phyloP scores from a whole-genome alignment of 2,797 vertebrate species.

The Bradypus variegatus region DNA sequence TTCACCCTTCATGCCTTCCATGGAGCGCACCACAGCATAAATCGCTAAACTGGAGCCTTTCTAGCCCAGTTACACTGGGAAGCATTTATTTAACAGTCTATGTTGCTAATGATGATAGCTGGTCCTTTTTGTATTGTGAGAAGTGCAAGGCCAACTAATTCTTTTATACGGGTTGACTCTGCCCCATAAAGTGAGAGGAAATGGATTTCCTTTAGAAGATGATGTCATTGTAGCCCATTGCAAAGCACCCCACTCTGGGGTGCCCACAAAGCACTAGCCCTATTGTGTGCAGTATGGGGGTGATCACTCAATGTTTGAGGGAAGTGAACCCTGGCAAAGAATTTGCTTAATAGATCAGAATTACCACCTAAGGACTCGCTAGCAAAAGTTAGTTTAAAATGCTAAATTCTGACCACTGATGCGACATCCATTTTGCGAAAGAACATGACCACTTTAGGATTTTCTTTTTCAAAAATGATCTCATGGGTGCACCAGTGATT shows the following conservation, averaged over 20 bases:
- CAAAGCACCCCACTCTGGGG: background rate
- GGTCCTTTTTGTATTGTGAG: background rate
- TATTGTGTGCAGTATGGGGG: background rate
- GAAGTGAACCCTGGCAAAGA: background rate
- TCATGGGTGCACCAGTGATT: background rate
- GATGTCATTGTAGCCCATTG: background rate
- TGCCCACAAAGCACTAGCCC: background rate
- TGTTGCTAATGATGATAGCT: background rate
- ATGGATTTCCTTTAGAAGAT: background rate
- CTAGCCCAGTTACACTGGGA: background rate
- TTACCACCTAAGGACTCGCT: background rate
- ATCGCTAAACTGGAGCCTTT: background rate
- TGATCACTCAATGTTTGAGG: background rate
- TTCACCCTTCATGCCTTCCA: background rate
- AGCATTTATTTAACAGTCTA: background rate
- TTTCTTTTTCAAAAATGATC: background rate
- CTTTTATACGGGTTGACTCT: background rate
- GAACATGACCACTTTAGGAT: background rate
- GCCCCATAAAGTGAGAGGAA: background rate
- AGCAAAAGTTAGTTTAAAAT: background rate
- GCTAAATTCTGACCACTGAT: background rate
- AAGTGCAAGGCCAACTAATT: background rate
- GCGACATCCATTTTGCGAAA: background rate
- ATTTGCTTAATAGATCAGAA: background rate
- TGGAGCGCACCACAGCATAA: background rate